phyloP scores from a whole-genome alignment of 2,797 vertebrate species.

The Prionace glauca region DNA sequence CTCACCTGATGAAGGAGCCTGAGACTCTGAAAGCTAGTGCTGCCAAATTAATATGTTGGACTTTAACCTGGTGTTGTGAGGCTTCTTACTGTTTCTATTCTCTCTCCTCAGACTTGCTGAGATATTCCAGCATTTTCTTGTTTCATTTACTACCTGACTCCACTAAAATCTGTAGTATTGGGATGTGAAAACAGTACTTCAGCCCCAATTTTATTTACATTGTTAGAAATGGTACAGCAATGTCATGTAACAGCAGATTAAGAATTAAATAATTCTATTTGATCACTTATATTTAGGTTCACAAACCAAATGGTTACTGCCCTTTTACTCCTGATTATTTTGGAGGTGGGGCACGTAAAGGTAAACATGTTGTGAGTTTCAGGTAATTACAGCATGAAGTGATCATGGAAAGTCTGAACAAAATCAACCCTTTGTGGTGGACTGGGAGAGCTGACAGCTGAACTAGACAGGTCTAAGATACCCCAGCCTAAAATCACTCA shows the following conservation, averaged over 20 bases:
- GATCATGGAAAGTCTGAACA: not conserved
- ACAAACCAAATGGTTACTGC: not conserved
- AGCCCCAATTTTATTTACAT: not conserved
- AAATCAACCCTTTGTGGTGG: not conserved
- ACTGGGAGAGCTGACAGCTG: not conserved
- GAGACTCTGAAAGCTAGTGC: no score
- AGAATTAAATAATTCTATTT: not conserved
- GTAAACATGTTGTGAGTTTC: not conserved
- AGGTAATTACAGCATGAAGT: no score
- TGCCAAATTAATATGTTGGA: no score
- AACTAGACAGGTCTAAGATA: not conserved
- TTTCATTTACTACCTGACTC: not conserved
- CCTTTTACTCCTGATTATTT: not conserved
- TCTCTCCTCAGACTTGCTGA: no score
- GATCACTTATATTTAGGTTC: not conserved
- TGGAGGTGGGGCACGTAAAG: not conserved
- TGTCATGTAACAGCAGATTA: not conserved
- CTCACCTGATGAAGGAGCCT: no score
- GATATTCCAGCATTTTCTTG: no score
- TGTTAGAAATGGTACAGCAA: not conserved
- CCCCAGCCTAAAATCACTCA: not conserved
- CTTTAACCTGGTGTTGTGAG: no score
- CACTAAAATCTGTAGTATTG: not conserved
- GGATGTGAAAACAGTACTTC: not conserved
- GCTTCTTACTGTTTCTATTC: no score